Conservation (phyloP, 2,888 invertebrate genomes). For the Leptinotarsa juncta region DNA sequence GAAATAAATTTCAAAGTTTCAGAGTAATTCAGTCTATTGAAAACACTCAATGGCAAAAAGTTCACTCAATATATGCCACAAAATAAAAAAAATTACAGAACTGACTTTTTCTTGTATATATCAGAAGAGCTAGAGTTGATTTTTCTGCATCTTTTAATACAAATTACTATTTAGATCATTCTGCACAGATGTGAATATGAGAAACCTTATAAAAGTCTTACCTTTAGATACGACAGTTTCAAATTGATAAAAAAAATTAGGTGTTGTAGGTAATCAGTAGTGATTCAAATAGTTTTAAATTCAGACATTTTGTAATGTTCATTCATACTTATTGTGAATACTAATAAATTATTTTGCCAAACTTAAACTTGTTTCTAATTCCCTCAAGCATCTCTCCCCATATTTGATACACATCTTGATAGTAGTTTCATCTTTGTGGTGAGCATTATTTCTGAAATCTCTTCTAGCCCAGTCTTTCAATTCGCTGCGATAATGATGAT, state of each 20-base stretch:
- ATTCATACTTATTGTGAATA: neutral
- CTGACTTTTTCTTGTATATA: too few relatives aligned
- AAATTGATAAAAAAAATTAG: neutral
- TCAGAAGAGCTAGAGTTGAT: too few relatives aligned
- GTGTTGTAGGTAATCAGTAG: neutral
- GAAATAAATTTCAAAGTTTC: too few relatives aligned
- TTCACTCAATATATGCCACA: too few relatives aligned
- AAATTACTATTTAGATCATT: too few relatives aligned
- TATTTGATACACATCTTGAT: constrained; percentile 79
- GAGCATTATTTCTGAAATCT: constrained; percentile 79
- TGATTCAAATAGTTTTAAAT: neutral
- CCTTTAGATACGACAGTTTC: too few relatives aligned
- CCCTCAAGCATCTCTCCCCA: constrained; percentile 76
- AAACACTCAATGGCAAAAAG: too few relatives aligned
- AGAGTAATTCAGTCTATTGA: too few relatives aligned
- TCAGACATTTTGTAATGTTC: neutral
- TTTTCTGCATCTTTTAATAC: too few relatives aligned
- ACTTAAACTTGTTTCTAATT: constrained; percentile 74
- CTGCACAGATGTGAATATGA: too few relatives aligned
- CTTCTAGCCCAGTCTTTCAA: constrained; percentile 78
- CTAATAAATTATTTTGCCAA: constrained; percentile 68
- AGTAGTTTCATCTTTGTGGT: constrained; percentile 78
- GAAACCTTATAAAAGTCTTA: too few relatives aligned
- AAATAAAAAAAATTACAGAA: too few relatives aligned
- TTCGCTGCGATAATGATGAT: constrained; percentile 73